phyloP scores from a whole-genome alignment of 2,888 invertebrate genomes.

The Nomada ruficornis region DNA sequence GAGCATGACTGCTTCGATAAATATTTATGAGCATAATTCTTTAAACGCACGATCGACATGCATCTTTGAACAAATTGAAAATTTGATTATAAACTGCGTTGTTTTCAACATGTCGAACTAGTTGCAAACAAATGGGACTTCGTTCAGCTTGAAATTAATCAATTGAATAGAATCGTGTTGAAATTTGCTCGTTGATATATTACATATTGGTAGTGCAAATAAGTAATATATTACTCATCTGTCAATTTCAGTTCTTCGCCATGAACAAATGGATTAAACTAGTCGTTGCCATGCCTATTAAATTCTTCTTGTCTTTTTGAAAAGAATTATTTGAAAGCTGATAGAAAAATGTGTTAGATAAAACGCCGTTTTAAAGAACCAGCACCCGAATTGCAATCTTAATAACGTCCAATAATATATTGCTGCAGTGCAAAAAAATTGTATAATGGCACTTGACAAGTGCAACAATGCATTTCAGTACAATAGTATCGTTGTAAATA shows the following conservation, averaged over 20 bases:
- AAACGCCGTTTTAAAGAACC: neutral
- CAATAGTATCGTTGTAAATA: too few species aligned
- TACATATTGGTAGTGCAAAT: neutral
- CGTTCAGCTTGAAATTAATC: neutral
- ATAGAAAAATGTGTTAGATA: neutral
- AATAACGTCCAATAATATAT: too few species aligned
- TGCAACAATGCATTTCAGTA: too few species aligned
- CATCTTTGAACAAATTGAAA: neutral
- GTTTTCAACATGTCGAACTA: neutral
- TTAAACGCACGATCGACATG: neutral
- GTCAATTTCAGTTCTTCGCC: too few species aligned
- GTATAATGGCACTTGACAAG: too few species aligned
- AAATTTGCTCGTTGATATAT: neutral
- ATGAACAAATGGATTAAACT: too few species aligned
- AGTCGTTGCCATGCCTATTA: too few species aligned
- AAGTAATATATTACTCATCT: neutral
- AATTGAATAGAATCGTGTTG: too few species aligned
- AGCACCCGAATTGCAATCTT: neutral
- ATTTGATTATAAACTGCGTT: neutral
- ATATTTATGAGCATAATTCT: slow-evolving; percentile 11
- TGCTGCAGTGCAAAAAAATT: too few species aligned
- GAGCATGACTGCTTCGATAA: neutral
- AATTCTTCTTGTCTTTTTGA: too few species aligned
- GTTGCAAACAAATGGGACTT: neutral
- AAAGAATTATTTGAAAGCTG: too few species aligned